Percentiles rank a stretch among this genome's conserved stretches.
Evolutionary conservation across 2,797 vertebrate genomes (phyloP).

Genomic region (Sebastes diploproa): DNA sequence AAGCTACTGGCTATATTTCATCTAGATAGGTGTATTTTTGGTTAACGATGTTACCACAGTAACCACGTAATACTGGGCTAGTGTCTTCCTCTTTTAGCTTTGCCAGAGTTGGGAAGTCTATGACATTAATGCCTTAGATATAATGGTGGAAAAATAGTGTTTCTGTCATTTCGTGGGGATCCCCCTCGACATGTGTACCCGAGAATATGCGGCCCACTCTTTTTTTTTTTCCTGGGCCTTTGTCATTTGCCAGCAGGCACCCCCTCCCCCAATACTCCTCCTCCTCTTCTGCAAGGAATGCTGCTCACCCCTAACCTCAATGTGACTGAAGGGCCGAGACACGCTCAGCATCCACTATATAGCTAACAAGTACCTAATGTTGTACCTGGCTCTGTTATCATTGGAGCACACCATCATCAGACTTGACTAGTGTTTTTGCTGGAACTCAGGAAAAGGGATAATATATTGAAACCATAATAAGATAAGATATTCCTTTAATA

Average conservation of each 20-base stretch:
- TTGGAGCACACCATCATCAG: background rate
- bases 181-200: conserved; percentile 70
- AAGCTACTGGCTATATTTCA: background rate
- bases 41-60: conserved; percentile 29
- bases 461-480: background rate
- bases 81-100: conserved; percentile 19
- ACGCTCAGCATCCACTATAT: conserved; percentile 50
- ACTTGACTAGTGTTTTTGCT: background rate
- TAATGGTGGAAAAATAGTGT: background rate
- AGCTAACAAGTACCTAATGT: background rate
- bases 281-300: conserved; percentile 71
- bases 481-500: too few relatives aligned
- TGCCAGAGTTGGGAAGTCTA: conserved; percentile 20
- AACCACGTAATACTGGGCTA: conserved; percentile 15
- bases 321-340: conserved; percentile 58
- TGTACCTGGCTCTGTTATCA: conserved; percentile 1
- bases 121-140: background rate
- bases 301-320: conserved; percentile 74
- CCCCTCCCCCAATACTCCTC: conserved; percentile 82
- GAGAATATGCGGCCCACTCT: conserved; percentile 81
- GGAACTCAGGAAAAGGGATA: background rate
- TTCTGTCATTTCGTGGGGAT: conserved; percentile 17
- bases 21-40: conserved; percentile 5
- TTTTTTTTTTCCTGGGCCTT: conserved; percentile 77
- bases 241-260: conserved; percentile 78